These are phyloP conservation scores for Micrasema longulum DNA, from an alignment of 1,140 invertebrate genomes.

Conservation along the genomic window DNA sequence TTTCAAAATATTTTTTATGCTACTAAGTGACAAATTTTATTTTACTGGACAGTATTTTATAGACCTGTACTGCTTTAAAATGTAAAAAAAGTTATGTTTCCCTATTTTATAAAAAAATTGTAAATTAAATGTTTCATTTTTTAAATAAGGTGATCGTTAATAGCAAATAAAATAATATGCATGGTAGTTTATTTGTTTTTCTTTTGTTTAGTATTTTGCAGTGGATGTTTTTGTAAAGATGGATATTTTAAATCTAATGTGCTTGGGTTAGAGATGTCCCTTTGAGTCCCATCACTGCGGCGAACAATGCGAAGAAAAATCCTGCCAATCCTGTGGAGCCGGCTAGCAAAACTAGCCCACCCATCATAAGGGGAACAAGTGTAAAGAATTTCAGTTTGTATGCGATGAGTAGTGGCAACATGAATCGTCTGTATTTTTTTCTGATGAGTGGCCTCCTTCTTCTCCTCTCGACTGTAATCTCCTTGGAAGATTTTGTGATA, in stretches of 20 bases:
- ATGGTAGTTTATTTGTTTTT: too few species aligned
- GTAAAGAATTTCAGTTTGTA: constrained; percentile 87
- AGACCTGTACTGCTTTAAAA: too few species aligned
- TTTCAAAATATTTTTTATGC: too few species aligned
- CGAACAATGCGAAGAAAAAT: constrained; percentile 88
- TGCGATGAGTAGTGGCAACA: constrained; percentile 80
- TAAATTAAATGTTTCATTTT: too few species aligned
- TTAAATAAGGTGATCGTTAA: too few species aligned
- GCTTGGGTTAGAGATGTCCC: constrained; percentile 29
- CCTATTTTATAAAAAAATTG: too few species aligned
- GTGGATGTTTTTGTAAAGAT: background rate
- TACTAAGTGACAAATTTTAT: too few species aligned
- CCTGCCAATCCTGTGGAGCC: constrained; percentile 82
- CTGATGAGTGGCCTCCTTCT: constrained; percentile 64
- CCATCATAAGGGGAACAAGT: constrained; percentile 79
- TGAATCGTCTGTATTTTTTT: constrained; percentile 75
- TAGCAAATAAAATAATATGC: too few species aligned
- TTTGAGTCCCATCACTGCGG: constrained; percentile 71
- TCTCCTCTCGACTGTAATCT: constrained; percentile 3
- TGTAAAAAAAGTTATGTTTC: too few species aligned
- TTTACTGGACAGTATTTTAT: too few species aligned
- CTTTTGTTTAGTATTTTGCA: too few species aligned
- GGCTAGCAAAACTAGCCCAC: constrained; percentile 77
- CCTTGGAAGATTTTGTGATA: constrained; percentile 1
- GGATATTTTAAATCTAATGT: background rate